Evolutionary conservation across 2,797 vertebrate species (phyloP).

Genomic region (Falco concolor): DNA sequence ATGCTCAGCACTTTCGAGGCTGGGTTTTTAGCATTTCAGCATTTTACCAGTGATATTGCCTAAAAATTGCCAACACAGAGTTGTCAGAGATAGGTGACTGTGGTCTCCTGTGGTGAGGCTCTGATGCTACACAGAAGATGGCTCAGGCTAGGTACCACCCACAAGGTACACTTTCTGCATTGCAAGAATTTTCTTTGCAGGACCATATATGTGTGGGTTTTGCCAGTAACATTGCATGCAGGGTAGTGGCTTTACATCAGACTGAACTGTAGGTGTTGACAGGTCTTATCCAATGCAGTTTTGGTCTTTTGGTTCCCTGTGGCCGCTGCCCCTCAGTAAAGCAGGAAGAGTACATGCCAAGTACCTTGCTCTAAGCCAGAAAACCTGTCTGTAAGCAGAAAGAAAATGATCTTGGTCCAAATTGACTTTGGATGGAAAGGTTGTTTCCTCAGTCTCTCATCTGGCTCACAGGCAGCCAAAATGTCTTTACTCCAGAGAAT

Average conservation of each 20-base stretch:
- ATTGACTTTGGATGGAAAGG: neutral
- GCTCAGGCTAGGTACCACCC: neutral
- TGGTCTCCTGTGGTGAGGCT: neutral
- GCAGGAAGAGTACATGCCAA: neutral
- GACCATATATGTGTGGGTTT: neutral
- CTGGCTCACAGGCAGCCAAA: neutral
- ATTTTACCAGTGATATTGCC: neutral
- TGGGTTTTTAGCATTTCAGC: neutral
- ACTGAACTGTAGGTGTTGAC: neutral
- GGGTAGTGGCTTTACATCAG: neutral
- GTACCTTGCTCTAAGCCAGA: neutral
- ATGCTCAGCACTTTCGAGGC: neutral
- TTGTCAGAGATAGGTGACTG: neutral
- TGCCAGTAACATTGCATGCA: rapidly evolving
- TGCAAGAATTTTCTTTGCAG: neutral
- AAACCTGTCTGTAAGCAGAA: neutral
- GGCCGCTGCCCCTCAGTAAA: neutral
- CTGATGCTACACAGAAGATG: neutral
- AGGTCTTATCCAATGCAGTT: neutral
- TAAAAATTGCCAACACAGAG: neutral
- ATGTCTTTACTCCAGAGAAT: neutral
- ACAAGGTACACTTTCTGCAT: neutral
- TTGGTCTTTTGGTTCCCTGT: neutral
- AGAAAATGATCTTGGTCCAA: neutral
- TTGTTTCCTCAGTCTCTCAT: neutral